Percentiles rank a stretch among this genome's conserved stretches.
These are phyloP conservation scores for Lophius piscatorius DNA, from an alignment of 2,113 vertebrate species.

Conservation along the genomic window DNA sequence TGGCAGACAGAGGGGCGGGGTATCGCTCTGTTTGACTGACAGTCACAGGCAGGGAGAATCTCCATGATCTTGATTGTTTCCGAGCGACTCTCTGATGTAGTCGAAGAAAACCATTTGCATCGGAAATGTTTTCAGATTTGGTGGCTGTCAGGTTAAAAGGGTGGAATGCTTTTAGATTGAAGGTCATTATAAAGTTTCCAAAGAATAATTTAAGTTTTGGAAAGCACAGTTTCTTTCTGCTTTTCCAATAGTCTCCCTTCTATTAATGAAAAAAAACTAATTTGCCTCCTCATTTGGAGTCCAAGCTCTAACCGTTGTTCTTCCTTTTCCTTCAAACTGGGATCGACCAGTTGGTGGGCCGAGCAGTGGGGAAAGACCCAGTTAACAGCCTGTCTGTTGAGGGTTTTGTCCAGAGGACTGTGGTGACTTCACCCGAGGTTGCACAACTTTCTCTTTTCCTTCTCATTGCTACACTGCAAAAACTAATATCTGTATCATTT, in stretches of 20 bases:
- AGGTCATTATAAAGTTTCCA: conserved; percentile 27
- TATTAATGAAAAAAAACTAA: conserved; percentile 34
- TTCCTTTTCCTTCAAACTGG: conserved; percentile 58
- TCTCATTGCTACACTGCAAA: conserved; percentile 18
- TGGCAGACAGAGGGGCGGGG: too few relatives aligned
- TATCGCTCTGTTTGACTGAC: conserved; percentile 35
- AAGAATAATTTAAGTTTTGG: neutral
- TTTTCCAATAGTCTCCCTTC: conserved; percentile 5
- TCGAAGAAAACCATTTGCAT: conserved; percentile 44
- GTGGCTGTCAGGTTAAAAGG: conserved; percentile 29
- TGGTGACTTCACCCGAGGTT: conserved; percentile 96
- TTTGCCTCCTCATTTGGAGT: neutral
- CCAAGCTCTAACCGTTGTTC: conserved; percentile 62
- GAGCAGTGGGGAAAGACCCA: conserved; percentile 83
- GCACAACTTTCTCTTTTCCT: conserved; percentile 61
- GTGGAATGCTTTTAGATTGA: conserved; percentile 22
- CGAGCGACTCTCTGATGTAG: conserved; percentile 40
- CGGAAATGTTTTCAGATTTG: conserved; percentile 56
- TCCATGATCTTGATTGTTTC: conserved; percentile 20
- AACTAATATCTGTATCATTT: neutral
- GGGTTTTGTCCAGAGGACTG: conserved; percentile 94
- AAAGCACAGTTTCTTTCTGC: conserved; percentile 2
- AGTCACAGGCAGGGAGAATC: conserved; percentile 23
- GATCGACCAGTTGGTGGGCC: conserved; percentile 78
- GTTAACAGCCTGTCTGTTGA: conserved; percentile 89